Conservation (phyloP, 2,113 vertebrate genomes). For the Raja brachyura region DNA sequence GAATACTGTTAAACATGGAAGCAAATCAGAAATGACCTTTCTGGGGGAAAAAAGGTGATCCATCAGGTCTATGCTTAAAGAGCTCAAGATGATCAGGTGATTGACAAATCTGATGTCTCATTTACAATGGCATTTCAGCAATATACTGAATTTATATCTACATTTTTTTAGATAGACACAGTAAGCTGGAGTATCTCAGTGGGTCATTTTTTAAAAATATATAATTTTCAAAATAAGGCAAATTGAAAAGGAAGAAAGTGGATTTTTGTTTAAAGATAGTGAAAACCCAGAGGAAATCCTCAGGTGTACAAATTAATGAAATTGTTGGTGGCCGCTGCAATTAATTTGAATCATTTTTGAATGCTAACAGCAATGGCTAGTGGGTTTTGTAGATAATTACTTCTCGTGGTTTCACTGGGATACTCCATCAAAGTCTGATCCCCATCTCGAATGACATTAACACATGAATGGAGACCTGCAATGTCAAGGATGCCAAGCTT, state of each 20-base stretch:
- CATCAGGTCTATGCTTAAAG: neutral
- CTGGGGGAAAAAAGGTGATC: neutral
- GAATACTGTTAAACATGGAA: neutral
- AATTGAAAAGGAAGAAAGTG: neutral
- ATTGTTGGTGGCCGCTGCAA: neutral
- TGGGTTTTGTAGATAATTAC: slow-evolving; percentile 12
- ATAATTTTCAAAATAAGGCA: neutral
- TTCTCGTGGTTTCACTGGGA: neutral
- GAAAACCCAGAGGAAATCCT: neutral
- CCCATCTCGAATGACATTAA: neutral
- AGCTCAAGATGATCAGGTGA: neutral
- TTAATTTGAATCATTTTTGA: neutral
- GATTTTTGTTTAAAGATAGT: neutral
- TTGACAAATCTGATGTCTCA: neutral
- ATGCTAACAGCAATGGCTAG: neutral
- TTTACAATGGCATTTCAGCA: neutral
- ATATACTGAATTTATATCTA: neutral
- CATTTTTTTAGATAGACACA: neutral
- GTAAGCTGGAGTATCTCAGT: too few relatives aligned
- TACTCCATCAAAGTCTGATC: neutral
- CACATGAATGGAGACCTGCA: neutral
- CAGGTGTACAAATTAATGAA: neutral
- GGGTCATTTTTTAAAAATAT: neutral
- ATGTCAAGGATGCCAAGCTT: neutral
- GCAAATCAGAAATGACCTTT: neutral